Evolutionary conservation across 2,888 invertebrate species (phyloP), one percentile per base, ranked within the genome.

Genomic region (Drosophila fungiperda): DNA sequence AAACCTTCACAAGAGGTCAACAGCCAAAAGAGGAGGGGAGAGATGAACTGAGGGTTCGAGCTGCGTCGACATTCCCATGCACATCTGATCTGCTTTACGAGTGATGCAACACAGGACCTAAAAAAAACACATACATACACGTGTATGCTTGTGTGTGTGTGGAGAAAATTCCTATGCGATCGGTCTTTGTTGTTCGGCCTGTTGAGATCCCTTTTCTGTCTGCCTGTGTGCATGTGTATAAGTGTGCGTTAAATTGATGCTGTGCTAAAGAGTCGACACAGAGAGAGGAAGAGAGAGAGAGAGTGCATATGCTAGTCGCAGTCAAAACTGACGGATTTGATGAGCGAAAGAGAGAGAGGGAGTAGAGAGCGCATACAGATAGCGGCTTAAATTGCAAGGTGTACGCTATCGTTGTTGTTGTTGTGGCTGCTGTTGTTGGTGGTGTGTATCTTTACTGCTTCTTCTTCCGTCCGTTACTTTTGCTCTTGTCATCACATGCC

Each of bases 381-480:
- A 84, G 78, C 79, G 87, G 87, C 87, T 83, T 89, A 89, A 90
- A 87, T 87, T 85, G 87, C 87, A 87, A 87, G 87, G 87, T 87
- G 80, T 87, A 85, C 83, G 78, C 70, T 67, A 66, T 64, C 71
- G 66, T 52, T 65, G 63, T 53, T 66, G 69, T 26, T 71, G 68
- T 36, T 63, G 68, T 38, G 64, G 52, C 69, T 70, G 67, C 73
- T 63, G 64, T 52, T 80, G 63, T 40, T 74, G 75, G 58, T 82
- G 81, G 73, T 83, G 79, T 90, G 84, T 83, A 76, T 87, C 78
- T 87, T 89, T 84, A 80, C 73, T 82, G 78, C 75, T 90, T 78
- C 84, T 87, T 87, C 80, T 82, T 80, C 78, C 79, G 82, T 89
- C 80, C 87, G 89, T 84, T 84, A 84, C 81, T 89, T 90, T 80